phyloP scores from a whole-genome alignment of 2,797 vertebrate genomes.

The Alosa sapidissima region DNA sequence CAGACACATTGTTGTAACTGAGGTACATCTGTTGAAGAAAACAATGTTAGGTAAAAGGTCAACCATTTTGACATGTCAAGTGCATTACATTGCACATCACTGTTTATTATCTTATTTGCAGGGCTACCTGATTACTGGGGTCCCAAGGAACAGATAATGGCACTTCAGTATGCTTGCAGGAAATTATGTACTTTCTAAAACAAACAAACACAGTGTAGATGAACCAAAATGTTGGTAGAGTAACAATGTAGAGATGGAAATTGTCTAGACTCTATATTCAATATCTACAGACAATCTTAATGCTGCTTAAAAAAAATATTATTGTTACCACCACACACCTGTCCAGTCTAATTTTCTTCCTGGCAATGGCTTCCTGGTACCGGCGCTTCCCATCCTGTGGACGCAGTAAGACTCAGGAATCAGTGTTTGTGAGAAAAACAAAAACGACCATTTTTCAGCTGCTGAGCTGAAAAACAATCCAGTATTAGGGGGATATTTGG shows the following conservation, averaged over 20 bases:
- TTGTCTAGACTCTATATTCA: not conserved
- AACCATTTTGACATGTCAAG: not conserved
- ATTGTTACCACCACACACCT: conserved; percentile 68
- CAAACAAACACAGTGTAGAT: not conserved
- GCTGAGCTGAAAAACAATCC: conserved; percentile 20
- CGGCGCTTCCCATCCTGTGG: conserved; percentile 89
- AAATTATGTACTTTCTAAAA: conserved; percentile 90
- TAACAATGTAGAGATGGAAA: not conserved
- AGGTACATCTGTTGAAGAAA: conserved; percentile 83
- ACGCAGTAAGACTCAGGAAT: conserved; percentile 27
- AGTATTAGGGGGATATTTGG: conserved; percentile 7
- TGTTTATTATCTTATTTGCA: not conserved
- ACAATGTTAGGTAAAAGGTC: not conserved
- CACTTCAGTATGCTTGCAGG: conserved; percentile 86
- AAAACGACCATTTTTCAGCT: not conserved
- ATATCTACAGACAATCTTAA: not conserved
- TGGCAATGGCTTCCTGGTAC: conserved; percentile 89
- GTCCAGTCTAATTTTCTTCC: conserved; percentile 93
- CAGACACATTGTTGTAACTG: conserved; percentile 96
- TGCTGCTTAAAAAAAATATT: not conserved
- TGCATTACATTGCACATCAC: not conserved
- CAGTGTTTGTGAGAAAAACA: not conserved
- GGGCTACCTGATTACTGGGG: conserved; percentile 90
- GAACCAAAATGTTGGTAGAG: not conserved
- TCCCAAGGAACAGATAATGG: conserved; percentile 96